phyloP scores from a whole-genome alignment of 2,113 vertebrate genomes.

The Rhadina sibilatrix region DNA sequence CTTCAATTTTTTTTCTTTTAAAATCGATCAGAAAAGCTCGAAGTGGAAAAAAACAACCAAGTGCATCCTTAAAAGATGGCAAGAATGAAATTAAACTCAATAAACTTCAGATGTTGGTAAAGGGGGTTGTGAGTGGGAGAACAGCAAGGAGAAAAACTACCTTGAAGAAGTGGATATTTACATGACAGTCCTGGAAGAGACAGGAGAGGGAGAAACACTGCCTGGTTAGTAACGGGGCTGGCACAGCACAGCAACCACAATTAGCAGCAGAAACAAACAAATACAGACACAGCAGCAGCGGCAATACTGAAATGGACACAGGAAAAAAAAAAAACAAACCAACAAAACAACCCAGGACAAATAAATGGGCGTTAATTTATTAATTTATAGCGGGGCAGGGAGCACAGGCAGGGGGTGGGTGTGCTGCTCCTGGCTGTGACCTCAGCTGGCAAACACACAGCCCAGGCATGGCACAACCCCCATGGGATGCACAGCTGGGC shows the following conservation, averaged over 20 bases:
- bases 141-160: conserved; percentile 70
- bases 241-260: not conserved
- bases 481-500: not conserved
- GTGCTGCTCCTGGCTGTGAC: rapidly evolving
- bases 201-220: conserved; percentile 62
- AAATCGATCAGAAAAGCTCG: not conserved
- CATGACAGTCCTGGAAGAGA: conserved; percentile 83
- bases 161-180: conserved; percentile 85
- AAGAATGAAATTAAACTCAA: not conserved
- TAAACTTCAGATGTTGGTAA: not conserved
- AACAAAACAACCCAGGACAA: too few relatives aligned
- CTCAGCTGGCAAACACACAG: rapidly evolving
- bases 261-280: not conserved
- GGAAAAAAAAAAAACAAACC: too few relatives aligned
- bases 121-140: not conserved
- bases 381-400: too few relatives aligned
- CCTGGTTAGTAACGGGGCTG: conserved; percentile 32
- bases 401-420: not conserved
- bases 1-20: not conserved
- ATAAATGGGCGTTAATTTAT: too few relatives aligned
- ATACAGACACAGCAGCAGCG: not conserved
- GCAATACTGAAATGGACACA: not conserved
- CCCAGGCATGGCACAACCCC: not conserved
- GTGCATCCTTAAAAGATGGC: conserved; percentile 34
- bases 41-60: not conserved